A percentile compares a stretch with the other conserved stretches of the same genome.
phyloP scores from a whole-genome alignment of 2,888 invertebrate genomes.

The Pasiphila rectangulata region DNA sequence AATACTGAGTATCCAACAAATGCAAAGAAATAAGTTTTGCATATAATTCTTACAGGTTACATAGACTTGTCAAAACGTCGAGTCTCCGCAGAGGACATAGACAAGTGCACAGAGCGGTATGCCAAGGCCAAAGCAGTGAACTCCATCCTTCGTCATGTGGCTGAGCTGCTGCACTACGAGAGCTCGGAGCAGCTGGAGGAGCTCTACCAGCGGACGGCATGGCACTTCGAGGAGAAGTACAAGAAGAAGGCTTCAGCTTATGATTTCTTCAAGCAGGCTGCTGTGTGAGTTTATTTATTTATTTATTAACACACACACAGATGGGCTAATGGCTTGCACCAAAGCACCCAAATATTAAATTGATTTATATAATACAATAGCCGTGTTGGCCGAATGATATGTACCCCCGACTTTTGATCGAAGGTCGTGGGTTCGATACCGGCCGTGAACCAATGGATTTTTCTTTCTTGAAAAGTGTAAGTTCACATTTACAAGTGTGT shows the following conservation, averaged over 20 bases:
- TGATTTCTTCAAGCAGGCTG: slow-evolving; percentile 99
- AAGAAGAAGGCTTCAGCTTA: slow-evolving; percentile 97
- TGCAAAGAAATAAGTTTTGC: background rate
- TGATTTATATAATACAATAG: too few relatives aligned
- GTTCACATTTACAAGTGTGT: too few relatives aligned
- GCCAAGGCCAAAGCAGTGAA: slow-evolving; percentile 99
- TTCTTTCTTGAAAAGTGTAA: too few relatives aligned
- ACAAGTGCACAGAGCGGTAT: slow-evolving; percentile 98
- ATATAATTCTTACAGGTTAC: slow-evolving; percentile 85
- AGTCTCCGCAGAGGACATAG: slow-evolving; percentile 98
- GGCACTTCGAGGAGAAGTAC: slow-evolving; percentile 98
- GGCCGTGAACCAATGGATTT: too few relatives aligned
- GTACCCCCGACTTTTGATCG: too few relatives aligned
- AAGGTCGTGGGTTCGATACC: too few relatives aligned
- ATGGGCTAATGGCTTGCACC: too few relatives aligned
- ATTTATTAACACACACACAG: too few relatives aligned
- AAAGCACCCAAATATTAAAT: too few relatives aligned
- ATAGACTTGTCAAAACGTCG: slow-evolving; percentile 99
- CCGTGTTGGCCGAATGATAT: too few relatives aligned
- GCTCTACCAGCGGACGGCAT: slow-evolving; percentile 97
- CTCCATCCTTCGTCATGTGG: slow-evolving; percentile 98
- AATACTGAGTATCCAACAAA: too few relatives aligned
- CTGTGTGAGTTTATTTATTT: slow-evolving; percentile 85
- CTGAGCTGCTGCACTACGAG: slow-evolving; percentile 95
- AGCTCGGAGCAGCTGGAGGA: slow-evolving; percentile 96